Base-by-base conservation (phyloP, 2,797 vertebrate species). In the Danio aesculapii region DNA sequence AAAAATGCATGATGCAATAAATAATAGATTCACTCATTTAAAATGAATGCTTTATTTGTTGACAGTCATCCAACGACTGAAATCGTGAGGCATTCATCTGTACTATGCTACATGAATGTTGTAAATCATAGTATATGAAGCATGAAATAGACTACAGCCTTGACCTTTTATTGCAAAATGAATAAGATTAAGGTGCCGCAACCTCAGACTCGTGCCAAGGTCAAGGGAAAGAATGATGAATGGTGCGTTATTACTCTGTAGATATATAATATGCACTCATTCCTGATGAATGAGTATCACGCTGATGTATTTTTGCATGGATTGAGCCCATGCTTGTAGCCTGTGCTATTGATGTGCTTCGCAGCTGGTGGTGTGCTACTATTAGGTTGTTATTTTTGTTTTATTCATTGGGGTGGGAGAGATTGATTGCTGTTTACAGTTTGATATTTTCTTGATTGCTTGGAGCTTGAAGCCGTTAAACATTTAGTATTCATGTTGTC, bases 381-480 rank as follows among this genome's bases (percentile, higher is more conserved):
- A 64, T 44, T 44, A 12, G 7, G 72, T 50, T 47, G 58, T 30
- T 11, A n/a, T 61, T 10, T 72, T 55, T 44, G 5, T 63, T 52
- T 49, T n/a, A 49, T 55, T 41, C 57, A 63, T 30, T 72, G 49
- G 39, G 17, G 8, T 50, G 8, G 46, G 16, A n/a, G 30, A 47
- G 46, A 61, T 41, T 70, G 46, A 41, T 77, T 77, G 64, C 52
- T 47, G 16, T 67, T 30, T 67, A 44, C 55, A 30, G 62, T 66
- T 67, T n/a, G 6, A 53, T 77, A 43, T 21, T 75, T 49, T 17
- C 7, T 52, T 85, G 75, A 80, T 80, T 73, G 30, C 46, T 75
- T 75, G n/a, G 70, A 71, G 44, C 70, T 59, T 8, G 62, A 41
- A 62, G 69, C 57, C 4, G 10, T 6, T 63, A 69, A 81, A 74